These are phyloP conservation scores for Drosophila peninsularis DNA, from an alignment of 2,888 invertebrate genomes.

Conservation along the genomic window DNA sequence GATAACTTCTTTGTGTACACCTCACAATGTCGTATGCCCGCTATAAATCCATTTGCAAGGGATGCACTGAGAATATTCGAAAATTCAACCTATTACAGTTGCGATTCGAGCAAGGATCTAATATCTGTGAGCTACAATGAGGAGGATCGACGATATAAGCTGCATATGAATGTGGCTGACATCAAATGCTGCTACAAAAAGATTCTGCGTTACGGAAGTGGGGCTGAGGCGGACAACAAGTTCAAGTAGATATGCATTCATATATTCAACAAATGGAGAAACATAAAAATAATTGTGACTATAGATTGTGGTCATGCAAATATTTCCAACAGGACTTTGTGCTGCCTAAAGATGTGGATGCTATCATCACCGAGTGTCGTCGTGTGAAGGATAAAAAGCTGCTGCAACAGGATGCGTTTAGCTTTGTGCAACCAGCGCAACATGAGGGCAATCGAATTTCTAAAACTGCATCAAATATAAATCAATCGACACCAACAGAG, in stretches of 20 bases:
- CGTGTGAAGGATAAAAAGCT: conserved; percentile 79
- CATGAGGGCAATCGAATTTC: background rate
- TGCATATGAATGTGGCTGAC: conserved; percentile 67
- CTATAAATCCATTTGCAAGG: conserved; percentile 86
- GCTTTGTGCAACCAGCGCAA: conserved; percentile 84
- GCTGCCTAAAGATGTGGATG: conserved; percentile 69
- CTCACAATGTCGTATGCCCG: conserved; percentile 87
- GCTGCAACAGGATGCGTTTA: conserved; percentile 85
- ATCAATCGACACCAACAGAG: background rate
- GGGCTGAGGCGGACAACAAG: conserved; percentile 64
- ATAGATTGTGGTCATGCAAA: conserved; percentile 68
- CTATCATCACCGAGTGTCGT: conserved; percentile 75
- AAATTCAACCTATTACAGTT: conserved; percentile 85
- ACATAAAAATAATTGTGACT: background rate
- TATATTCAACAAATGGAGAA: background rate
- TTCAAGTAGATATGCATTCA: conserved; percentile 68
- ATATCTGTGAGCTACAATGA: conserved; percentile 70
- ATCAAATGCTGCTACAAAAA: conserved; percentile 80
- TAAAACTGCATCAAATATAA: conserved; percentile 35
- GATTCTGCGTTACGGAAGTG: conserved; percentile 74
- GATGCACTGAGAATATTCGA: conserved; percentile 85
- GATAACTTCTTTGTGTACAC: conserved; percentile 85
- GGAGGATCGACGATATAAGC: conserved; percentile 51
- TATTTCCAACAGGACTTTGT: conserved; percentile 67
- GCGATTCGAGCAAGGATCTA: conserved; percentile 82